Conservation (phyloP, 2,888 invertebrate genomes). For the Ormyrus labotus region DNA sequence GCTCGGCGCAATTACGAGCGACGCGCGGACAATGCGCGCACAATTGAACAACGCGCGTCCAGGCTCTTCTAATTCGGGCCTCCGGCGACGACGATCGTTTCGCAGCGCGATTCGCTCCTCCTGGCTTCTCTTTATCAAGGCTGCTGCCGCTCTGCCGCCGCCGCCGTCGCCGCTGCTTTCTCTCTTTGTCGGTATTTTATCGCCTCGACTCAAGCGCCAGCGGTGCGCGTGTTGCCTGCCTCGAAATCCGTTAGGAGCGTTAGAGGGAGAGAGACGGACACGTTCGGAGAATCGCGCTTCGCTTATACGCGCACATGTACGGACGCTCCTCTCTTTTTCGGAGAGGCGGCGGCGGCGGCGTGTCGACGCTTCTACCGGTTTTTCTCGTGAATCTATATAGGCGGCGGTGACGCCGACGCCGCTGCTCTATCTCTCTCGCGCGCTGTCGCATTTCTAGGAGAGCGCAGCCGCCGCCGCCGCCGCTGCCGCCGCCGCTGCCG, state of each 20-base stretch:
- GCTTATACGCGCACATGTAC: constrained; percentile 13
- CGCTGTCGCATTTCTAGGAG: background rate
- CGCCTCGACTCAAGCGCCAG: constrained; percentile 15
- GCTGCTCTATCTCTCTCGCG: background rate
- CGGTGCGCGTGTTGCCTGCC: constrained; percentile 25
- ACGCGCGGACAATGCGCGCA: no score
- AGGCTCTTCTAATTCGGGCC: background rate
- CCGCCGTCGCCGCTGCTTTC: constrained; percentile 50
- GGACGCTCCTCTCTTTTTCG: background rate
- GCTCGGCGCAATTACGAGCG: no score
- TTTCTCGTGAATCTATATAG: no score
- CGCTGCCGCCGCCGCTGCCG: no score
- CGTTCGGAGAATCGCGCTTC: background rate
- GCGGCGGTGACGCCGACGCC: background rate
- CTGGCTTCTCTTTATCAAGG: constrained; percentile 1
- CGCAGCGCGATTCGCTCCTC: background rate
- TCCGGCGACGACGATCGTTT: background rate
- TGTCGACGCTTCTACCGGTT: no score
- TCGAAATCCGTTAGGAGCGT: constrained; percentile 40
- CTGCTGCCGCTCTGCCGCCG: constrained; percentile 32
- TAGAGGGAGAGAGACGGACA: background rate
- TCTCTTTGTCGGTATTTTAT: constrained; percentile 49
- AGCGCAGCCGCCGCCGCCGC: no score
- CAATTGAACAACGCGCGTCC: no score
- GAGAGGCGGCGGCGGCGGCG: background rate